Percentiles rank a stretch among this genome's conserved stretches.
phyloP scores from a whole-genome alignment of 2,797 vertebrate species.

The Rhincodon typus region DNA sequence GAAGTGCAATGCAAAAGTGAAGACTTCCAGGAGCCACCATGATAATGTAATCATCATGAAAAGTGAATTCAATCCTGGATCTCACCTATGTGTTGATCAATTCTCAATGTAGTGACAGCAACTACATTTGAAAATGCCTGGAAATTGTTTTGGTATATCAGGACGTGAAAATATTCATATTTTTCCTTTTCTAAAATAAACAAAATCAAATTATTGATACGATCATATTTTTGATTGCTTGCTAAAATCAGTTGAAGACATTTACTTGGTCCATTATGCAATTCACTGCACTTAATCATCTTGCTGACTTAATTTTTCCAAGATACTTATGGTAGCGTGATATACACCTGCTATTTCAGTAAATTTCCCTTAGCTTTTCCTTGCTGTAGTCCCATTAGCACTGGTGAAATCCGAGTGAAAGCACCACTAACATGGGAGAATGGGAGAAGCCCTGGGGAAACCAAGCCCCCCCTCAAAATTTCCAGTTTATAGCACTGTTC shows the following conservation, averaged over 20 bases:
- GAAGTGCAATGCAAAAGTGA: background rate
- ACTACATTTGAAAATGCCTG: background rate
- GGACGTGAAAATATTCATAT: background rate
- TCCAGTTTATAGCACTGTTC: background rate
- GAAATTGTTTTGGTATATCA: background rate
- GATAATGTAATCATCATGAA: background rate
- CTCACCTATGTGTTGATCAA: background rate
- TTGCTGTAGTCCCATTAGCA: background rate
- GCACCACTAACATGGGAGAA: background rate
- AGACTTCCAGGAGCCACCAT: background rate
- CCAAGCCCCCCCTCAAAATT: background rate
- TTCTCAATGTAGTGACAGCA: background rate
- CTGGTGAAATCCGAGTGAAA: background rate
- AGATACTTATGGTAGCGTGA: background rate
- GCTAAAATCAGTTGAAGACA: background rate
- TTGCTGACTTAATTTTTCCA: background rate
- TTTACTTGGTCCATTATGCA: slow-evolving; percentile 13
- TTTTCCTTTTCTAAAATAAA: background rate
- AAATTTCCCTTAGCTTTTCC: background rate
- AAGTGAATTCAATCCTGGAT: background rate
- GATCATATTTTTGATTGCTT: background rate
- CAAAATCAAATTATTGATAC: background rate
- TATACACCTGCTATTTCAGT: background rate
- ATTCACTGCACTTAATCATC: background rate
- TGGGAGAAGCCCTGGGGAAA: background rate